A percentile compares a stretch with the other conserved stretches of the same genome.
Conservation (phyloP, 2,888 invertebrate species). For the Thecocarcelia acutangulata region DNA sequence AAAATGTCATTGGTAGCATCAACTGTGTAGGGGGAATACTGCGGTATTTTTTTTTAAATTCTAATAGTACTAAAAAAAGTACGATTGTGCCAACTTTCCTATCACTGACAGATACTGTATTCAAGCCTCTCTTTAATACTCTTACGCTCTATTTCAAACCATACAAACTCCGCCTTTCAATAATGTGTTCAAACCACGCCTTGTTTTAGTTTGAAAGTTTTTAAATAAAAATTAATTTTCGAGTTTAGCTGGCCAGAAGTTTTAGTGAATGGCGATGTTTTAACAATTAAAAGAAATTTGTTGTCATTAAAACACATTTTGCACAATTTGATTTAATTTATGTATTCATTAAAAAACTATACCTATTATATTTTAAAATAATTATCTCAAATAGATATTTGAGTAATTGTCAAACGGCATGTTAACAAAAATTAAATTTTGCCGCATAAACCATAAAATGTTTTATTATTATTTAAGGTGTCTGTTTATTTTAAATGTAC, state of each 20-base stretch:
- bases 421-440: conserved; percentile 32
- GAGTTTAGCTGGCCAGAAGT: neutral
- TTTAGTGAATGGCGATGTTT: conserved; percentile 1
- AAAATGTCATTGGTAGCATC: no score
- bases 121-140: neutral
- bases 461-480: conserved; percentile 17
- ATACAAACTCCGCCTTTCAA: conserved; percentile 47
- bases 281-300: neutral
- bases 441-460: neutral
- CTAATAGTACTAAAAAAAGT: no score
- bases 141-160: neutral
- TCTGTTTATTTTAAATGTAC: neutral
- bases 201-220: conserved; percentile 14
- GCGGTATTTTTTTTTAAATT: no score
- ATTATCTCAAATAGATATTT: conserved; percentile 35
- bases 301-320: conserved; percentile 6
- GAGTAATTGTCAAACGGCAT: conserved; percentile 33
- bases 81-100: no score
- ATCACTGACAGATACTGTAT: no score
- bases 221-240: neutral
- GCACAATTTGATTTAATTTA: conserved; percentile 31
- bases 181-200: conserved; percentile 45
- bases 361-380: conserved; percentile 45
- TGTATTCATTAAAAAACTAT: conserved; percentile 14
- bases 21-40: no score